Base-by-base conservation (phyloP, 37 sponge, comb jelly and placozoan species). In the Axinella damicornis region DNA sequence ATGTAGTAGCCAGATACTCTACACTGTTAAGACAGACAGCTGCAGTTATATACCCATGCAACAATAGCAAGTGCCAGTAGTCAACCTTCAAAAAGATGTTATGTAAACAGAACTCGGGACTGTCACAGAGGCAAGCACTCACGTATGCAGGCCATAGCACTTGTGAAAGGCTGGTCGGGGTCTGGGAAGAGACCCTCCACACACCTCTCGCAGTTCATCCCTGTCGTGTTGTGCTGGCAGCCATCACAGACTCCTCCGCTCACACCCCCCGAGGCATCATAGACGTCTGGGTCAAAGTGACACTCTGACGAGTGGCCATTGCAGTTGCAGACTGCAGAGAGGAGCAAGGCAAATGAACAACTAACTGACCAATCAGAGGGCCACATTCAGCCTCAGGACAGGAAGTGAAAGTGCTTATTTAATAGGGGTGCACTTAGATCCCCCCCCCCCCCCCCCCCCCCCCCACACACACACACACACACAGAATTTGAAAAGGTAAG, bases 241-340 rank as follows among this genome's bases (percentile, higher is more conserved):
- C 69, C 69, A 19, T 77, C 80, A 79, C 90, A 89, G 2, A 89
- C 84, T 53, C 90, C 90, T 0, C 90, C 90, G 72, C 80, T 84
- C 39, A 72, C 74, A 71, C 58, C 69, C 12, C 71, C 85, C 53
- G 79, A 76, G n/a, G 39, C 56, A 13, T 30, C 20, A 40, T 71
- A 89, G 27, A 57, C 75, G 56, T 35, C 57, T 34, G 55, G 57
- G 33, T 79, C 81, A 61, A 83, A 89, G 46, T 74, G 68, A 30
- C 76, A 74, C 36, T 22, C 66, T 11, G 2, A 30, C 4, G 84
- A 53, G 33, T 84, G 84, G 52, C 39, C 53, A 35, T 84, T 76
- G 65, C 95, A 95, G 75, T 95, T 92, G 53, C 81, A 76, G 1
- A 34, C 68, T 67, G 68, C 27, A 25, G n/a, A 11, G 9, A 62